Evolutionary conservation across 2,888 invertebrate species (phyloP).

Genomic region (Adineta ricciae): DNA sequence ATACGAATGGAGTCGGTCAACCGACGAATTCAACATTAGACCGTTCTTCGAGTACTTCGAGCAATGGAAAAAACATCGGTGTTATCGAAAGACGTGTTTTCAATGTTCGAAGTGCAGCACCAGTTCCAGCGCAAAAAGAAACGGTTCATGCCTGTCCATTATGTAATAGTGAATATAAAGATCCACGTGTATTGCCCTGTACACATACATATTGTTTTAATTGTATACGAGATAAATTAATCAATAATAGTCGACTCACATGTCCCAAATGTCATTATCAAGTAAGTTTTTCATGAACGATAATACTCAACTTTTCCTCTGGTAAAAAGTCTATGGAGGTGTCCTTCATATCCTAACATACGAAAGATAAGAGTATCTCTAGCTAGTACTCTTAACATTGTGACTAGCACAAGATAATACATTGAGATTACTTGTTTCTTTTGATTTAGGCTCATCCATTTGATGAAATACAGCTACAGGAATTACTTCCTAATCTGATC

Average conservation of each 20-base stretch:
- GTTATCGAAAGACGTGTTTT: not conserved
- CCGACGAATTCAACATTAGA: not conserved
- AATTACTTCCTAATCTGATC: not conserved
- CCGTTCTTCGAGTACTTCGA: not conserved
- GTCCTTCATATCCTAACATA: not conserved
- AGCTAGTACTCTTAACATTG: not conserved
- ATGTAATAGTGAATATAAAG: slow-evolving; percentile 18
- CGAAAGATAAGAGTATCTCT: not conserved
- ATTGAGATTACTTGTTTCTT: not conserved
- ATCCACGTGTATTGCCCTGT: slow-evolving; percentile 17
- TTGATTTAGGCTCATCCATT: not conserved
- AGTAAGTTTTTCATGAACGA: not conserved
- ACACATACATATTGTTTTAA: slow-evolving; percentile 17
- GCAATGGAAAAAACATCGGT: not conserved
- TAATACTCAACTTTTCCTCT: too few species aligned
- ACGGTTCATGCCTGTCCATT: slow-evolving; percentile 20
- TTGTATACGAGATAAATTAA: slow-evolving; percentile 13
- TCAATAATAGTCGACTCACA: not conserved
- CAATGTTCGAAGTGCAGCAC: not conserved
- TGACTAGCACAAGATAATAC: too few species aligned
- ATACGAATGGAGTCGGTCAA: not conserved
- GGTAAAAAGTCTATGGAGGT: too few species aligned
- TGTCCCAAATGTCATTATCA: slow-evolving; percentile 5
- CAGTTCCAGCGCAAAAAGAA: not conserved
- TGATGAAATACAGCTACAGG: not conserved